Base-by-base conservation (phyloP, 2,888 invertebrate species). In the Bombyx huttoni region DNA sequence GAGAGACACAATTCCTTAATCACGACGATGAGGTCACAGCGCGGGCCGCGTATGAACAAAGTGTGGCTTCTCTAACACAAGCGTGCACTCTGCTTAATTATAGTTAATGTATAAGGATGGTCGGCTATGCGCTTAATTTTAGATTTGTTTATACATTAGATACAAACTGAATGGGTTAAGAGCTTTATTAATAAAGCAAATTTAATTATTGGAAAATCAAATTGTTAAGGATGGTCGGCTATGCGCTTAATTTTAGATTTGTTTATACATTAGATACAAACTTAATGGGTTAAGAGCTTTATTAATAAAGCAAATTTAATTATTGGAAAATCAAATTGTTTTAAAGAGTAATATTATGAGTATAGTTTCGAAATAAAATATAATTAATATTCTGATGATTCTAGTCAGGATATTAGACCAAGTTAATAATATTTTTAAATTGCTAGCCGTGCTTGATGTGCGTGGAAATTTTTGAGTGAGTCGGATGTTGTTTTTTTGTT, bases 21-120 rank as follows among this genome's bases (percentile, higher is more conserved):
- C 64, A 67, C 54, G 53, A 56, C 62, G 65, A 68, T 66, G 65
- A 62, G 62, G 60, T 60, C 62, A 57, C 64, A 60, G 60, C 58
- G 57, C 54, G 53, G 58, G 56, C 56, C 54, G 12, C 54, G 56
- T 60, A 59, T 55, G 60, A 56, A 56, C 51, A 59, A 57, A 62
- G 58, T 62, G 62, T 53, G 61, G 61, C 61, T 58, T 61, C 62
- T 58, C 51, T 57, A 57, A 68, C 69, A 69, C 65, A 69, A 68
- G 66, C 68, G 65, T 70, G 73, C 77, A 75, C 73, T 76, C 65
- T 62, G 61, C 64, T 66, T 76, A 74, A 76, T 76, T 74, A 73
- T 70, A 67, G 63, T 70, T 65, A 72, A 70, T 65, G 67, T 65
- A 69, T 59, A 68, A 24, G 24, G 24, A 65, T 66, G 63, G 61